Evolutionary conservation across 1,140 invertebrate genomes (phyloP).

Genomic region (Papilio polytes): DNA sequence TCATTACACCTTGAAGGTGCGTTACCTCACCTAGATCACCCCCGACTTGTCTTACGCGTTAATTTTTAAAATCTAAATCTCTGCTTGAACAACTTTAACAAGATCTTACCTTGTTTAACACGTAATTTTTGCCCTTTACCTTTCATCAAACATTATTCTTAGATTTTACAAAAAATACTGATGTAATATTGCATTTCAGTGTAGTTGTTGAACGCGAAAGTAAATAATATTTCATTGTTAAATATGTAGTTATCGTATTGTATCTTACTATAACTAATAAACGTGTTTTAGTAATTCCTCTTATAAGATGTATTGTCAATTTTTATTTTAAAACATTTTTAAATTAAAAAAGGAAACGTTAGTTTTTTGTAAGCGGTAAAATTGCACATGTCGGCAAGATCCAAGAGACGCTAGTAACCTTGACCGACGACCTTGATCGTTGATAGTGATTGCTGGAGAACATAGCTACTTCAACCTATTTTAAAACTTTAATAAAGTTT

Average conservation of each 20-base stretch:
- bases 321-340: no score
- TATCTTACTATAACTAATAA: no score
- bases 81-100: conserved; percentile 15
- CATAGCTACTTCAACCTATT: not conserved
- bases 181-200: no score
- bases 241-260: no score
- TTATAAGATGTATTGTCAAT: no score
- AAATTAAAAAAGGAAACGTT: not conserved
- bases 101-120: not conserved
- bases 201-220: no score
- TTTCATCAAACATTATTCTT: not conserved
- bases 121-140: not conserved
- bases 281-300: no score
- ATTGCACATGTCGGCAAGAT: not conserved
- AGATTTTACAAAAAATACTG: not conserved
- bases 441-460: not conserved
- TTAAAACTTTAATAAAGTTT: not conserved
- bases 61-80: conserved; percentile 24
- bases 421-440: not conserved
- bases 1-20: conserved; percentile 70
- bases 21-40: conserved; percentile 48
- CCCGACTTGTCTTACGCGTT: conserved; percentile 23
- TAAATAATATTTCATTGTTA: no score
- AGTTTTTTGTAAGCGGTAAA: not conserved
- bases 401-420: conserved; percentile 1